Evolutionary conservation across 2,113 vertebrate species (phyloP), one percentile per base, ranked within the genome.

Genomic region (Lampris incognitus): DNA sequence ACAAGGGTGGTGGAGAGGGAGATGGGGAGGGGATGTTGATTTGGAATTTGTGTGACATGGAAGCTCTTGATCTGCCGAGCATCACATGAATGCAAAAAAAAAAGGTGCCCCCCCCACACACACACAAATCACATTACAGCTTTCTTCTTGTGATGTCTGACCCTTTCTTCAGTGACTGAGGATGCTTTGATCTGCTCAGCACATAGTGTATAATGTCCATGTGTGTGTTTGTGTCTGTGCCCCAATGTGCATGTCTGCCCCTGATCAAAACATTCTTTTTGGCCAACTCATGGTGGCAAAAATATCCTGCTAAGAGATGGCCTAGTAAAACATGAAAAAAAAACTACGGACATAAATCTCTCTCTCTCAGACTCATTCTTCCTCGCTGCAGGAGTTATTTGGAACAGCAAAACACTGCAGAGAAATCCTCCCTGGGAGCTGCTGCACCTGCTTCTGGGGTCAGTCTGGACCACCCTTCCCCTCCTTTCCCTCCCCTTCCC

Each of bases 371-470:
- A 36, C 49, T 82, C 77, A 46, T 67, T 76, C 69, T 68, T 61
- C 50, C 60, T 79, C 78, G 68, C 62, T 1, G 69, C 46, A 37
- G 69, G 83, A 83, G 83, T 57, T 80, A 49, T 54, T 57, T 66
- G 37, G 67, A 84, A 51, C 67, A 82, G 78, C 63, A 72, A 42
- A 71, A 36, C 72, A 74, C 64, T 59, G 40, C 63, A 66, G 10
- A 80, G 24, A 80, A 83, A 69, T 60, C 66, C 66, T 66, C 78
- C 78, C 67, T 87, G 80, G 74, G 87, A 89, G 59, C 69, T 70
- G 50, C 0, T 80, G 85, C 90, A 92, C 87, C 89, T 92, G 91
- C 70, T 86, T 83, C 72, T 48, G 55, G 72, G 83, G 80, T 89
- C 84, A 78, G 55, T 6, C 7, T 48, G 0, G 78, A 78, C 84